Evolutionary conservation across 2,113 vertebrate genomes (phyloP).

Genomic region (Notiomystis cincta): DNA sequence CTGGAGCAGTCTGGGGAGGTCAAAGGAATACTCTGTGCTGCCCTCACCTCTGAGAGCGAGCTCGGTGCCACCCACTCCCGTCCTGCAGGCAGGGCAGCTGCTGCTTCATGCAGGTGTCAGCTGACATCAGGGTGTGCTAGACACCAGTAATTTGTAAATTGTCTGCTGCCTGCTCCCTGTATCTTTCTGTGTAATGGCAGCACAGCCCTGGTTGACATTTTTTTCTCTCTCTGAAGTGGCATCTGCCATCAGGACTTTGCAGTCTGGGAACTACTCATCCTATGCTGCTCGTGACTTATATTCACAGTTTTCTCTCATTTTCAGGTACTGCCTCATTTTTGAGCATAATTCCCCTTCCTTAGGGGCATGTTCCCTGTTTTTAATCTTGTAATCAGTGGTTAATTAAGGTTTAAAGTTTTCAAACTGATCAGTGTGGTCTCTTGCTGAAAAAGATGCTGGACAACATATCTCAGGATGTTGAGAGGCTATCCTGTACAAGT

Average conservation of each 20-base stretch:
- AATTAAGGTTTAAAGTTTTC: not conserved
- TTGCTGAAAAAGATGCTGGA: not conserved
- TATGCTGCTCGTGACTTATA: not conserved
- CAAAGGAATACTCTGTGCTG: not conserved
- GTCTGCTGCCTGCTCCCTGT: not conserved
- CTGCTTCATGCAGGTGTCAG: not conserved
- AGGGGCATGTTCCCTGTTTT: not conserved
- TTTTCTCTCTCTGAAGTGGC: not conserved
- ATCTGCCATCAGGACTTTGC: not conserved
- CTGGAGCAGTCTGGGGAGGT: not conserved
- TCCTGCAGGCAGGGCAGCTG: not conserved
- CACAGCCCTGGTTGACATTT: not conserved
- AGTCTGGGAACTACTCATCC: not conserved
- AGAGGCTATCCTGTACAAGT: not conserved
- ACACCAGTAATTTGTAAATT: not conserved
- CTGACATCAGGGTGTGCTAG: not conserved
- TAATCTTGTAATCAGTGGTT: not conserved
- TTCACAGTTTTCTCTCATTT: accelerated
- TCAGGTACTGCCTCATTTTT: not conserved
- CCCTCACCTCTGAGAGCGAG: accelerated
- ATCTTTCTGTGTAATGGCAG: not conserved
- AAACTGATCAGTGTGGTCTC: not conserved
- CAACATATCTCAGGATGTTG: not conserved
- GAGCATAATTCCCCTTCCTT: not conserved
- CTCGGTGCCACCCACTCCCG: accelerated